Evolutionary conservation across 2,113 vertebrate species (phyloP).

Genomic region (human (Homo sapiens)): DNA sequence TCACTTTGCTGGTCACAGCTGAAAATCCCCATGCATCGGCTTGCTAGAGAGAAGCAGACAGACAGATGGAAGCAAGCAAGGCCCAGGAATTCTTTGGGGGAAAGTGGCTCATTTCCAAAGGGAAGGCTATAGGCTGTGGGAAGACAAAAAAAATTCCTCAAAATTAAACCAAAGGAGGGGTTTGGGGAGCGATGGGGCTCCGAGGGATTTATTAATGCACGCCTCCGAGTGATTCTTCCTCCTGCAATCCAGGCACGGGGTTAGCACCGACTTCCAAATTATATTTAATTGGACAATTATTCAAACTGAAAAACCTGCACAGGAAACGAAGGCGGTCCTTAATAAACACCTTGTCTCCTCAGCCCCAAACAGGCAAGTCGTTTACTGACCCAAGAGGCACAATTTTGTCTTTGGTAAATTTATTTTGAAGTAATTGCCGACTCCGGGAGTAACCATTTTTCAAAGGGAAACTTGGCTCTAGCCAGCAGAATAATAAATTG

Average conservation of each 20-base stretch:
- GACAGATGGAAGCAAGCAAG: conserved; percentile 79
- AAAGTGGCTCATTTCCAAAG: conserved; percentile 88
- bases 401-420: conserved; percentile 97
- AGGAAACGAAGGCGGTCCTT: conserved; percentile 97
- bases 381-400: conserved; percentile 98
- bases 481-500: conserved; percentile 90
- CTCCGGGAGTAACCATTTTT: conserved; percentile 94
- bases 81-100: conserved; percentile 91
- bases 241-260: conserved; percentile 92
- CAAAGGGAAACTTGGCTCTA: conserved; percentile 89
- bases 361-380: conserved; percentile 97
- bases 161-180: conserved; percentile 93
- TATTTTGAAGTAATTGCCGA: conserved; percentile 99
- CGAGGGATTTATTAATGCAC: conserved; percentile 98
- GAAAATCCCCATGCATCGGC: background rate
- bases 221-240: conserved; percentile 93
- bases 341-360: conserved; percentile 99
- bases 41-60: conserved; percentile 55
- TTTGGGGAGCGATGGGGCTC: conserved; percentile 95
- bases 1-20: background rate
- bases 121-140: conserved; percentile 87
- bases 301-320: conserved; percentile 98
- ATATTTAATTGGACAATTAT: conserved; percentile 99
- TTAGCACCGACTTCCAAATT: conserved; percentile 97
- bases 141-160: conserved; percentile 91